phyloP scores from a whole-genome alignment of 2,888 invertebrate genomes.

The Rhagonycha fulva region DNA sequence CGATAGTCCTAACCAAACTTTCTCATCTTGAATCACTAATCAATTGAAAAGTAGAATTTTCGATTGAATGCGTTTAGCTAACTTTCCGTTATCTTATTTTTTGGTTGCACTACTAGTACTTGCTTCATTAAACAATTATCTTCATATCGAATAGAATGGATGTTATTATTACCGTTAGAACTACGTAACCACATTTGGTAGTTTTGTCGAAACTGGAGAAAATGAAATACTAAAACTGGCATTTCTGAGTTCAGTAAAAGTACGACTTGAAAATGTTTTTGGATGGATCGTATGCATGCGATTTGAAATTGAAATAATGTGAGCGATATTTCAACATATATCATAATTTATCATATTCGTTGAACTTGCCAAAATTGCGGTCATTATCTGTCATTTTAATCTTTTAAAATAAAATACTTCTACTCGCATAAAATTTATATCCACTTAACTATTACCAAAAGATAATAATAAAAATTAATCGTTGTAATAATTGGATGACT shows the following conservation, averaged over 20 bases:
- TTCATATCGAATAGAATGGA: not conserved
- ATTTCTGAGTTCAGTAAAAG: too few relatives aligned
- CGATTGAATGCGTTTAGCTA: not conserved
- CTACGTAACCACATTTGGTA: not conserved
- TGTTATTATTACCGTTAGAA: not conserved
- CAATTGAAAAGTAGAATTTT: not conserved
- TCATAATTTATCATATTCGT: not conserved
- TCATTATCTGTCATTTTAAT: not conserved
- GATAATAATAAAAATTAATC: not conserved
- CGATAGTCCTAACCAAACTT: not conserved
- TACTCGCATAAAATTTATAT: not conserved
- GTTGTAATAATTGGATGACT: not conserved
- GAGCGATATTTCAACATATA: not conserved
- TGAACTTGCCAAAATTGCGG: not conserved
- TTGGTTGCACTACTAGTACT: not conserved
- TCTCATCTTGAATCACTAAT: not conserved
- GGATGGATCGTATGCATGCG: too few relatives aligned
- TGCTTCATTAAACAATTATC: not conserved
- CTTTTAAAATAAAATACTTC: not conserved
- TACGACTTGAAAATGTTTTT: too few relatives aligned
- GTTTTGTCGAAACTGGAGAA: not conserved
- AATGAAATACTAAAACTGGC: too few relatives aligned
- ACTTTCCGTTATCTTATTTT: not conserved
- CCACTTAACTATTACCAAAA: not conserved
- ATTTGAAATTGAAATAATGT: not conserved